These are phyloP conservation scores for Adelosebastes latens DNA, from an alignment of 2,797 vertebrate species.

Conservation along the genomic window DNA sequence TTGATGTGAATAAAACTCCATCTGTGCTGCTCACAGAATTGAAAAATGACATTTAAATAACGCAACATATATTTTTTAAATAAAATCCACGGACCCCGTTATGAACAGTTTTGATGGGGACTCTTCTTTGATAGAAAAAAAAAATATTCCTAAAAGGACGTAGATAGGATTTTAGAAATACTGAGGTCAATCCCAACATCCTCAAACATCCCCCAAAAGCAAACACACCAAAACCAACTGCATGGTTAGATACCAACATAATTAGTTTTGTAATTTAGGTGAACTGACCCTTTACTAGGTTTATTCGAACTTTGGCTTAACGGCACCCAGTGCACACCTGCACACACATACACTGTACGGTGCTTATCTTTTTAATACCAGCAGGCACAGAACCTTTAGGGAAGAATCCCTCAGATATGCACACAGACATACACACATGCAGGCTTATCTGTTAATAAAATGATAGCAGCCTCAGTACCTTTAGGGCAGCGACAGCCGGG, in stretches of 20 bases:
- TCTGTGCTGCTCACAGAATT: too few relatives aligned
- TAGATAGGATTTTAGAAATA: background rate
- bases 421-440: conserved; percentile 16
- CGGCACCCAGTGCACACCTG: background rate
- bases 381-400: background rate
- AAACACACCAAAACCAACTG: background rate
- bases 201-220: background rate
- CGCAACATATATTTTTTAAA: background rate
- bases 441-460: conserved; percentile 15
- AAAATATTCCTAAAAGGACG: background rate
- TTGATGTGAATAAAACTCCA: background rate
- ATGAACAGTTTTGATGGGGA: background rate
- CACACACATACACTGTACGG: background rate
- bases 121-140: too few relatives aligned
- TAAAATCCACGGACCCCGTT: background rate
- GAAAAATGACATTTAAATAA: too few relatives aligned
- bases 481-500: conserved; percentile 87
- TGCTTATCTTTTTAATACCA: conserved; percentile 15
- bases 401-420: background rate
- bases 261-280: background rate
- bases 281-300: background rate
- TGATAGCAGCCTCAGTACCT: conserved; percentile 65
- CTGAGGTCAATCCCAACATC: background rate
- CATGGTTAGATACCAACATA: background rate
- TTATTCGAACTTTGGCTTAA: background rate